Base-by-base conservation (phyloP, 2,113 vertebrate genomes). In the Phycodurus eques region DNA sequence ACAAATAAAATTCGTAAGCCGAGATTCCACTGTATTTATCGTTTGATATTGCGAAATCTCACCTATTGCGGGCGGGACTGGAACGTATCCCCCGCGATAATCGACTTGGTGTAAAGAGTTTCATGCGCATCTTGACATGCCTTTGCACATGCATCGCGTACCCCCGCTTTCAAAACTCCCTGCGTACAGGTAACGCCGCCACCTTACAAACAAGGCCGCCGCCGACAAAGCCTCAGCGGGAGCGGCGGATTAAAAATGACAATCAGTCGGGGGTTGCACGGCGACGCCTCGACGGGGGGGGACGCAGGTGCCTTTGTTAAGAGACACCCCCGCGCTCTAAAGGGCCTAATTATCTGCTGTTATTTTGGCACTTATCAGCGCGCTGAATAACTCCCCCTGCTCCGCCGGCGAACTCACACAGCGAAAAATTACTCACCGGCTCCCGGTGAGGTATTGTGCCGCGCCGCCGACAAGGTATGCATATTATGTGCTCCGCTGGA, bases 251-350 rank as follows among this genome's bases (percentile, higher is more conserved):
- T 92, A 94, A 92, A 93, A 92, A 92, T 92, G 92, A 93, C 91
- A 93, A 91, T 93, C 91, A 92, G 89, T 90, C 83, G 82, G 89
- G 59, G 59, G 31, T 61, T 61, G 59, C 31, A 61, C 59, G 15
- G 31, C 59, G 31, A 35, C 31, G 59, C 59, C 59, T 61, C 59
- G 15, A 10, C 31, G 33, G 59, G 87, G 87, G 91, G 92, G 92
- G 92, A 88, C 88, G 89, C 93, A 94, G 93, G 93, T 94, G 93
- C 90, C 90, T 93, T 92, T 92, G 91, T 92, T 91, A 91, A 91
- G 92, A 93, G 89, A 90, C 87, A 91, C 89, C 89, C 63, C 91
- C 71, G 87, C 81, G 88, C 90, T 92, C 91, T 92, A 92, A 92
- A 93, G 90, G 89, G 89, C 88, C 92, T 92, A 92, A 93, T 93